Base-by-base conservation (phyloP, 1,140 invertebrate genomes). In the Drosophila miranda region DNA sequence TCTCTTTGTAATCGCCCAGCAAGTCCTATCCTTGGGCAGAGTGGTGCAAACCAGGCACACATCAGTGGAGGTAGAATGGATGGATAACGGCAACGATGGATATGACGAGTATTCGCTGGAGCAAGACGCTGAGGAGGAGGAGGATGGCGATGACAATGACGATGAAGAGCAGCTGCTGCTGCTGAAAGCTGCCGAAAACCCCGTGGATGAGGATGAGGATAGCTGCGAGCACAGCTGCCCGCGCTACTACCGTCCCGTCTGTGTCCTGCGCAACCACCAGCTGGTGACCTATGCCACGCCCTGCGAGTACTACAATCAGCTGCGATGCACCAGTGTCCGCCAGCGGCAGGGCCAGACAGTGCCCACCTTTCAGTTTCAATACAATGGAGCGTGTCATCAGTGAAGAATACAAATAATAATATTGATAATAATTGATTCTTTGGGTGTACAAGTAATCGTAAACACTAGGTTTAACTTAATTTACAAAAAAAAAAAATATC, bases 171-270 rank as follows among this genome's bases (percentile, higher is more conserved):
- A 16, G 14, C 9, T 26, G 6, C 16, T 21, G 8, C 30, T 14
- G 16, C 7, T 34, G 1, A 11, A 30, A 6, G 53, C 48, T n/a
- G 34, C 44, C 9, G 67, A 76, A 26, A 69, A 50, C 4, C 69
- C 21, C 1, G 21, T 57, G 19, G 62, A 58, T 2, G 62, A 76
- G 42, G 46, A 73, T 9, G 77, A 73, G 34, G n/a, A 52, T 6
- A 81, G 51, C 45, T 86, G 81, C 23, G 81, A 86, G 28, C 71
- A 71, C 13, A 87, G 82, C 41, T 86, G 81, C 7, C 81, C 82
- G 0, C 77, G 81, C 2, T 86, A 87, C 42, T 86, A 86, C 46
- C 81, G 77, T 1, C 81, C 81, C 5, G 26, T 86, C 2, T 86
- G 81, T 16, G 82, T 57, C 1, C 64, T 67, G 0, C 81, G 82